Conservation (phyloP, 2,888 invertebrate species). For the Eutolmus rufibarbis region DNA sequence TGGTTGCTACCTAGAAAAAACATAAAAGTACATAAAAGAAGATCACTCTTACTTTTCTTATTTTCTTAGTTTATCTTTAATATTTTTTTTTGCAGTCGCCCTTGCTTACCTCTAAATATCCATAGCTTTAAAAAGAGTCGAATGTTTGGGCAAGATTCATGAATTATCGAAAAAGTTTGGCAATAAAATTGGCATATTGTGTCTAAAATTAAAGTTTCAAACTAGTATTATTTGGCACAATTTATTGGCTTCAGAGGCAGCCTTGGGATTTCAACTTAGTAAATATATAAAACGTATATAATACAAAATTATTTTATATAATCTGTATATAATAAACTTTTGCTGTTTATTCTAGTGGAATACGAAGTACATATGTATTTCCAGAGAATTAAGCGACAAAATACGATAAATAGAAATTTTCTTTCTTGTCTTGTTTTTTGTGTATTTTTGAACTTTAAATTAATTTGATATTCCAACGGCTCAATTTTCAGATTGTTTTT, state of each 20-base stretch:
- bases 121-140: background rate
- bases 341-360: background rate
- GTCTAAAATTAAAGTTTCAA: background rate
- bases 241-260: background rate
- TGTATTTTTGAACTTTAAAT: too few relatives aligned
- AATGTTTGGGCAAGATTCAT: background rate
- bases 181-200: background rate
- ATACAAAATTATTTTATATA: background rate
- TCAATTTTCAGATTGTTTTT: too few relatives aligned
- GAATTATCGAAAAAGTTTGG: background rate
- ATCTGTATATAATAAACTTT: background rate
- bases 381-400: background rate
- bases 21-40: background rate
- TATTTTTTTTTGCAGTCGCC: background rate
- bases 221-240: background rate
- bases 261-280: background rate
- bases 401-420: too few relatives aligned
- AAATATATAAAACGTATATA: background rate
- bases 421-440: too few relatives aligned
- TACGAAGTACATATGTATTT: background rate
- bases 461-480: too few relatives aligned
- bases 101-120: background rate
- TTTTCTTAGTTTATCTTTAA: background rate
- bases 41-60: background rate
- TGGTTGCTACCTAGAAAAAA: background rate